phyloP scores from a whole-genome alignment of 2,888 invertebrate species.

The Drosophila mettleri region DNA sequence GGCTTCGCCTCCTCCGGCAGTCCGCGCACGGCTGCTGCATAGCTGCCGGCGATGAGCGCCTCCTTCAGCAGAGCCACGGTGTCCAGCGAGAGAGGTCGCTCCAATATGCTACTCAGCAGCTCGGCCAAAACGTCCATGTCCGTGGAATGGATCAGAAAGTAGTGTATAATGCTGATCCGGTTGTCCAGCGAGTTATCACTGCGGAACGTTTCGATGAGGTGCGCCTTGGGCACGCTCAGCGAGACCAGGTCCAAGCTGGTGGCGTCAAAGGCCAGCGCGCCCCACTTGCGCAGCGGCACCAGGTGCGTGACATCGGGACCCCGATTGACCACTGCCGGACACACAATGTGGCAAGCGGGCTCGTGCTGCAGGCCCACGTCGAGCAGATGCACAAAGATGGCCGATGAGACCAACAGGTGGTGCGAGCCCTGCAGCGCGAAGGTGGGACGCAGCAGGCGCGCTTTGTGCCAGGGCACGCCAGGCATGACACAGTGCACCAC shows the following conservation, averaged over 20 bases:
- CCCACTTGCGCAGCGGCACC: conserved; percentile 87
- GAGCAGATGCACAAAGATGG: conserved; percentile 92
- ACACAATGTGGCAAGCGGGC: conserved; percentile 92
- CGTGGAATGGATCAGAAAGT: conserved; percentile 91
- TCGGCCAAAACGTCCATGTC: conserved; percentile 91
- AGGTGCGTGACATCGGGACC: conserved; percentile 86
- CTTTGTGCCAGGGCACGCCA: conserved; percentile 91
- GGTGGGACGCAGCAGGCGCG: conserved; percentile 91
- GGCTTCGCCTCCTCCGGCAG: conserved; percentile 90
- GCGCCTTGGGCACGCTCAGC: conserved; percentile 88
- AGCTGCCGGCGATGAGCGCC: conserved; percentile 91
- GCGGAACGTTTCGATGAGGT: conserved; percentile 89
- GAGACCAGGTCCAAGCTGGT: conserved; percentile 90
- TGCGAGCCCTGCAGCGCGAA: conserved; percentile 91
- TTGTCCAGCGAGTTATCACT: conserved; percentile 89
- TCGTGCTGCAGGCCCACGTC: conserved; percentile 94
- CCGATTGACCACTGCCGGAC: conserved; percentile 86
- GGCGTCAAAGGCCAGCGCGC: conserved; percentile 86
- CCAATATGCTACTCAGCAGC: conserved; percentile 88
- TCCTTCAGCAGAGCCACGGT: conserved; percentile 89
- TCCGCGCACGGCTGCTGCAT: conserved; percentile 89
- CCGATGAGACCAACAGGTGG: conserved; percentile 93
- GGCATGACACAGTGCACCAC: conserved; percentile 93
- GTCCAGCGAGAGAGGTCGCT: conserved; percentile 87
- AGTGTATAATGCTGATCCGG: conserved; percentile 92